A percentile compares a stretch with the other conserved stretches of the same genome.
Evolutionary conservation across 2,888 invertebrate genomes (phyloP).

Genomic region (Hipparchia semele): DNA sequence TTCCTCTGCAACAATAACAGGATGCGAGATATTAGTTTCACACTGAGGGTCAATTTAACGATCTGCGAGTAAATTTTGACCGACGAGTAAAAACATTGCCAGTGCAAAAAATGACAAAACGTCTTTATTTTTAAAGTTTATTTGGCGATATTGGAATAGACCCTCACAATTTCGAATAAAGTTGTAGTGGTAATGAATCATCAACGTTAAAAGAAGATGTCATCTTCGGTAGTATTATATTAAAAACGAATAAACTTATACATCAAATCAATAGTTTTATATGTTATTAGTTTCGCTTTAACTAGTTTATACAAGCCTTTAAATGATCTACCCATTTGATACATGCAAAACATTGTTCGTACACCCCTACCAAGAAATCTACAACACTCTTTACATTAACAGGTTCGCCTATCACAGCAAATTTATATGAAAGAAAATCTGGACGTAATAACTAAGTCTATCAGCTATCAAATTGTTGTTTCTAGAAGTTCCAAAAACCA

Average conservation of each 20-base stretch:
- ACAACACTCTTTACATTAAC: constrained; percentile 2
- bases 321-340: background rate
- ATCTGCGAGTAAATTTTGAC: too few relatives aligned
- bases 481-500: constrained; percentile 27
- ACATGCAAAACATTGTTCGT: constrained; percentile 8
- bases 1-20: too few relatives aligned
- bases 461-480: constrained; percentile 42
- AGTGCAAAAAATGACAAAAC: too few relatives aligned
- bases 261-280: background rate
- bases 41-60: too few relatives aligned
- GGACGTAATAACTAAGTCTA: constrained; percentile 73
- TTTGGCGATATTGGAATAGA: too few relatives aligned
- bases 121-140: too few relatives aligned
- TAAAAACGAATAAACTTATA: background rate
- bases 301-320: background rate
- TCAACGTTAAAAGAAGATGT: too few relatives aligned
- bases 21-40: too few relatives aligned
- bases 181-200: too few relatives aligned
- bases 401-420: constrained; percentile 21
- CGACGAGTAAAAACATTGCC: too few relatives aligned
- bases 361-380: constrained; percentile 6
- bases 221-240: background rate
- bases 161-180: too few relatives aligned
- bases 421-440: constrained; percentile 42
- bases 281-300: too few relatives aligned